Percentiles rank a stretch among this genome's conserved stretches.
These are phyloP conservation scores for Trichacis sp. DNA, from an alignment of 2,888 invertebrate genomes.

Conservation along the genomic window DNA sequence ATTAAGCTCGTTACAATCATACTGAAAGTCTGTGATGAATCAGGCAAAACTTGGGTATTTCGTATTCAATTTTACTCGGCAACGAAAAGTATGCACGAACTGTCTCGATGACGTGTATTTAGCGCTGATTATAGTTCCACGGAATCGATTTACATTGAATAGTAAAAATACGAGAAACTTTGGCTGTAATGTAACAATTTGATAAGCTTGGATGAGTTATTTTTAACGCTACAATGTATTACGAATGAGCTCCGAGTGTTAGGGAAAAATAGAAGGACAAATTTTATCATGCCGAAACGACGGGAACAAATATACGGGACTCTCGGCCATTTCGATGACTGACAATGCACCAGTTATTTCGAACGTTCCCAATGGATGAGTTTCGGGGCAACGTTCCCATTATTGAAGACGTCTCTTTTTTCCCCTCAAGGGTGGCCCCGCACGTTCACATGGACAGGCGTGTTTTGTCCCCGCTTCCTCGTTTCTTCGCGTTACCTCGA, in stretches of 20 bases:
- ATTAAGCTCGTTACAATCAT: neutral
- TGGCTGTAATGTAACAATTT: constrained; percentile 13
- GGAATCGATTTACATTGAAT: constrained; percentile 22
- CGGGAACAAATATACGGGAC: no score
- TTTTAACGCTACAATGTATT: constrained; percentile 2
- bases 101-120: constrained; percentile 39
- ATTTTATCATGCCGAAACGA: no score
- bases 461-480: constrained; percentile 49
- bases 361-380: constrained; percentile 60
- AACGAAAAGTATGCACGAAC: constrained; percentile 34
- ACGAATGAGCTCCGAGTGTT: no score
- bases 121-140: constrained; percentile 21
- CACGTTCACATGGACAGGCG: constrained; percentile 43
- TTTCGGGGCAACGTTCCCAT: constrained; percentile 55
- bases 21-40: neutral
- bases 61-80: constrained; percentile 38
- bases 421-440: constrained; percentile 36
- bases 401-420: constrained; percentile 54
- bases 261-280: constrained; percentile 25
- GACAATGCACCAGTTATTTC: constrained; percentile 61
- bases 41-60: neutral
- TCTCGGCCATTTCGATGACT: constrained; percentile 8
- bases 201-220: constrained; percentile 4
- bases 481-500: constrained; percentile 61
- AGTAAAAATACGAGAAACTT: constrained; percentile 16